Conservation (phyloP, 2,888 invertebrate genomes). For the Nysson spinosus region DNA sequence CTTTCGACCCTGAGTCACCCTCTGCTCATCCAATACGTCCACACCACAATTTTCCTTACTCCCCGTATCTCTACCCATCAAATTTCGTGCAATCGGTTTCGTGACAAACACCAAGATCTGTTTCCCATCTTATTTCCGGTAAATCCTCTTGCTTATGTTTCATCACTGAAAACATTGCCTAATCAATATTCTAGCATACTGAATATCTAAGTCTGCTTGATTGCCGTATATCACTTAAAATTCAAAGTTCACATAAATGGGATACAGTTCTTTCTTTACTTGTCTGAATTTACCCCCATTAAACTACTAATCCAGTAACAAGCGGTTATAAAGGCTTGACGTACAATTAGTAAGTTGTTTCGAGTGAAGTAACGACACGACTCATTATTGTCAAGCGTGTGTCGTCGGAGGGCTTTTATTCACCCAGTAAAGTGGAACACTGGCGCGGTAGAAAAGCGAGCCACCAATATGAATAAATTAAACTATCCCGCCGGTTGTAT, state of each 20-base stretch:
- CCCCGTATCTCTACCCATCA: conserved; percentile 29
- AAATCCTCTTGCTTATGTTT: too few species aligned
- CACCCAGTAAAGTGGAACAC: conserved; percentile 50
- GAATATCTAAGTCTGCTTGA: too few species aligned
- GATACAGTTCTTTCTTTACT: too few species aligned
- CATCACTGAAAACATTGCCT: too few species aligned
- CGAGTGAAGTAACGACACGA: conserved; percentile 25
- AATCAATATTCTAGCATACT: too few species aligned
- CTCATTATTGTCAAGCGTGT: conserved; percentile 39
- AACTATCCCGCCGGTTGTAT: conserved; percentile 53
- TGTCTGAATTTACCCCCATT: too few species aligned
- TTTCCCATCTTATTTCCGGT: too few species aligned
- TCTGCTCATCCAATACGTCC: conserved; percentile 21
- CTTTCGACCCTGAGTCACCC: conserved; percentile 3
- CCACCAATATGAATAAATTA: conserved; percentile 58
- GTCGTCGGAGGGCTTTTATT: conserved; percentile 36
- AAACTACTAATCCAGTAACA: too few species aligned
- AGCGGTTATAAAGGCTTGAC: conserved; percentile 28
- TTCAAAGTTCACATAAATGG: too few species aligned
- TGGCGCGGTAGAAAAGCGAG: conserved; percentile 36
- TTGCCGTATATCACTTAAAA: too few species aligned
- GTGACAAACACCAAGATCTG: background rate
- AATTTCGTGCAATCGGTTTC: conserved; percentile 28
- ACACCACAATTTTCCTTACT: conserved; percentile 29
- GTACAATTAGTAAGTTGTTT: conserved; percentile 39